phyloP scores from a whole-genome alignment of 2,888 invertebrate genomes.

The Apomyelois bistriatella region DNA sequence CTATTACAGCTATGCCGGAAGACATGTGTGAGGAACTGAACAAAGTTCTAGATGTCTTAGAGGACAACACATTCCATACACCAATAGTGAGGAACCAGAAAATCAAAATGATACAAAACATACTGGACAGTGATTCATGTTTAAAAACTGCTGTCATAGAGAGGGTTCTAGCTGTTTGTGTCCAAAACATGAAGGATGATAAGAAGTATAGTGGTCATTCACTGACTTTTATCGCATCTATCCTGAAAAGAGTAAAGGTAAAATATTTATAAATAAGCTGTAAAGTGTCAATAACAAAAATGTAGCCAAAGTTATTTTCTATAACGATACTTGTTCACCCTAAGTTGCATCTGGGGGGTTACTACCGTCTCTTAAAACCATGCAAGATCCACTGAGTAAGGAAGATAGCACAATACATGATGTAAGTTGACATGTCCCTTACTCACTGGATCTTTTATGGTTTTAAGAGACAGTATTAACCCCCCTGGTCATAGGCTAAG shows the following conservation, averaged over 20 bases:
- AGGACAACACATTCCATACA: constrained; percentile 34
- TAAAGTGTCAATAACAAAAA: neutral
- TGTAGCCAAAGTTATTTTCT: too few relatives aligned
- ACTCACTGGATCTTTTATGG: too few relatives aligned
- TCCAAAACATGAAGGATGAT: constrained; percentile 43
- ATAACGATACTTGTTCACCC: neutral
- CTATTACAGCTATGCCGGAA: constrained; percentile 46
- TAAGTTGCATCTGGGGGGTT: too few relatives aligned
- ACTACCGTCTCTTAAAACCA: too few relatives aligned
- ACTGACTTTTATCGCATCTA: constrained; percentile 38
- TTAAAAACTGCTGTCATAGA: constrained; percentile 30
- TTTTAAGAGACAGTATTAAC: too few relatives aligned
- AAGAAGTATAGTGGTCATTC: constrained; percentile 37
- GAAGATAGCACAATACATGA: too few relatives aligned
- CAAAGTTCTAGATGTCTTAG: constrained; percentile 35
- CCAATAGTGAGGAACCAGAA: constrained; percentile 26
- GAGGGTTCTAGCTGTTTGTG: constrained; percentile 43
- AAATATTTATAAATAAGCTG: neutral
- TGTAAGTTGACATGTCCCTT: too few relatives aligned
- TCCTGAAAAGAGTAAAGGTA: constrained; percentile 53
- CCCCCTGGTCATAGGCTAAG: too few relatives aligned
- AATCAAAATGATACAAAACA: constrained; percentile 36
- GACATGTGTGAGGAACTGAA: constrained; percentile 30
- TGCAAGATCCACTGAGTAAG: too few relatives aligned
- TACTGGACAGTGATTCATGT: constrained; percentile 30